These are phyloP conservation scores for Xestia sexstrigata DNA, from an alignment of 2,888 invertebrate species.

Conservation along the genomic window DNA sequence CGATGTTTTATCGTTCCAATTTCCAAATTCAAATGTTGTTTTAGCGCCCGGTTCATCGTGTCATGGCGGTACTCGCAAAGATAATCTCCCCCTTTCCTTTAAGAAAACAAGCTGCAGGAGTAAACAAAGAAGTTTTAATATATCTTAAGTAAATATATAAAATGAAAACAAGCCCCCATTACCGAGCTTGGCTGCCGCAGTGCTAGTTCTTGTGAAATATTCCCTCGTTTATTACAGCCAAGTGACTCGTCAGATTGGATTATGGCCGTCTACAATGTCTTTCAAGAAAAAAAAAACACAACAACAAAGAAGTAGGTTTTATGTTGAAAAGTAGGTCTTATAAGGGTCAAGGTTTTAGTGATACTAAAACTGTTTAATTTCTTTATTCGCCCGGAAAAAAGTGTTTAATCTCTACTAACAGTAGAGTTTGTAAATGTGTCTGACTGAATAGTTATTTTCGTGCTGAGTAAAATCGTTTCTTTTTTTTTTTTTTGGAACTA, in stretches of 20 bases:
- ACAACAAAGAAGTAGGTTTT: conserved; percentile 41
- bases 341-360: conserved; percentile 29
- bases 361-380: conserved; percentile 19
- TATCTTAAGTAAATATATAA: conserved; percentile 42
- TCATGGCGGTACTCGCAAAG: neutral
- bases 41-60: conserved; percentile 12
- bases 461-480: too few relatives aligned
- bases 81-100: conserved; percentile 17
- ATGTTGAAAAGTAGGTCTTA: conserved; percentile 39
- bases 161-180: conserved; percentile 48
- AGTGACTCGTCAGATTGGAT: conserved; percentile 62
- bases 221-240: conserved; percentile 58
- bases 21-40: conserved; percentile 35
- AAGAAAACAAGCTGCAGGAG: conserved; percentile 1
- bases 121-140: conserved; percentile 44
- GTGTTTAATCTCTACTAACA: conserved; percentile 1
- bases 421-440: neutral
- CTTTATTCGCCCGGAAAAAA: conserved; percentile 21
- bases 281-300: conserved; percentile 24
- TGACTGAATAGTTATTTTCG: neutral
- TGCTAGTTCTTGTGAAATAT: conserved; percentile 58
- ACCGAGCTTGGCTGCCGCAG: conserved; percentile 44
- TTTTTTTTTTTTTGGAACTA: neutral
- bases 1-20: conserved; percentile 9
- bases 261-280: conserved; percentile 43